Conservation (phyloP, 2,888 invertebrate genomes). For the Eremobia ochroleuca region DNA sequence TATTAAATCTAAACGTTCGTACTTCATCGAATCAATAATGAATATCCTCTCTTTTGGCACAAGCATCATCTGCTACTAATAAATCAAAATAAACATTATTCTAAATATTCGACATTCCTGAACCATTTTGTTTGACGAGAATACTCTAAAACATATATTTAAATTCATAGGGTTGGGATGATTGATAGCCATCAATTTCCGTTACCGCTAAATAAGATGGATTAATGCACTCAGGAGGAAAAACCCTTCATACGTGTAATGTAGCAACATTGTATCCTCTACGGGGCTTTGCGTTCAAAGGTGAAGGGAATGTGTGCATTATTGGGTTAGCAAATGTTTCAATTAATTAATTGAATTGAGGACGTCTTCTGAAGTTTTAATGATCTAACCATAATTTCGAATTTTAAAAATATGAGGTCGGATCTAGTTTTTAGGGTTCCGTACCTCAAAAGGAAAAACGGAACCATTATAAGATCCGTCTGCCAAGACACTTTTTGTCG, state of each 20-base stretch:
- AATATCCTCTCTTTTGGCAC: conserved; percentile 25
- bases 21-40: conserved; percentile 25
- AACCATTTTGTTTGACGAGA: conserved; percentile 14
- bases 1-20: conserved; percentile 21
- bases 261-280: conserved; percentile 38
- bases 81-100: conserved; percentile 44
- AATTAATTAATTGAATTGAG: conserved; percentile 7
- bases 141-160: conserved; percentile 27
- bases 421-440: too few relatives aligned
- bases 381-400: neutral
- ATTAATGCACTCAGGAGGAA: conserved; percentile 75
- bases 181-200: conserved; percentile 71
- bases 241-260: conserved; percentile 68
- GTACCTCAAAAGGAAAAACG: too few relatives aligned
- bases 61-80: conserved; percentile 22
- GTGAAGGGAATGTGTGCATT: conserved; percentile 32
- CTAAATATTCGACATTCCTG: conserved; percentile 25
- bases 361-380: neutral
- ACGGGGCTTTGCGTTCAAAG: conserved; percentile 39
- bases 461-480: too few relatives aligned
- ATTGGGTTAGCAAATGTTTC: conserved; percentile 10
- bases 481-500: too few relatives aligned
- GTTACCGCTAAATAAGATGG: conserved; percentile 65
- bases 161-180: conserved; percentile 60
- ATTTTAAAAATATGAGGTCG: neutral